Base-by-base conservation (phyloP, 2,888 invertebrate genomes). In the Drosophila infuscata region DNA sequence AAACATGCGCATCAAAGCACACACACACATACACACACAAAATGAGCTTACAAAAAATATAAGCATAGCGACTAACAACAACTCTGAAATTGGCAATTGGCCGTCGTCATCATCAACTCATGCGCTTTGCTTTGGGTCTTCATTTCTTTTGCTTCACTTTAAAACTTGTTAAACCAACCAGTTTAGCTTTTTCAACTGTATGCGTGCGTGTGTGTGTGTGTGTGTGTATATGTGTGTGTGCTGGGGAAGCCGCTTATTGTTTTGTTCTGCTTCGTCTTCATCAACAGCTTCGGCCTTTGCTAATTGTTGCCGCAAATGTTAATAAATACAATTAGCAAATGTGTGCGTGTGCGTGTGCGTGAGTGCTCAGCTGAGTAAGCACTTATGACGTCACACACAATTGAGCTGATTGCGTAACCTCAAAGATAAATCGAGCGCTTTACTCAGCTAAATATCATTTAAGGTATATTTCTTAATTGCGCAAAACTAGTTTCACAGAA, bases 101-200 rank as follows among this genome's bases (percentile, higher is more conserved):
- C 36, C 65, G 29, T 30, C 54, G 67, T 71, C 75, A 46, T 61
- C 70, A 74, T 61, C 65, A 52, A 49, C 59, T 71, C 60, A 48
- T 64, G 64, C 62, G 66, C 76, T 73, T 64, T 58, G 54, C 74
- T 68, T 48, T 70, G 60, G 52, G 56, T 65, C 66, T 75, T 79
- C 70, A 52, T 70, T 81, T 74, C 73, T 70, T 67, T 51, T 48
- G 71, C 70, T 70, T 74, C 49, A 70, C 15, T 66, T 81, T 67
- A 68, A 83, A 85, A 85, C 84, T 81, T 81, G 84, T 87, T 87
- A 73, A 56, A 53, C 64, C 72, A 86, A 86, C 88, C 88, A 76
- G 85, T 88, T 86, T 79, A 68, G 20, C 33, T 56, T 25, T 12
- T 56, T 30, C n/a, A 41, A 5, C 49, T 25, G 7, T 41, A 15